Base-by-base conservation (phyloP, 1,140 invertebrate species). In the Acyrthosiphon pisum region DNA sequence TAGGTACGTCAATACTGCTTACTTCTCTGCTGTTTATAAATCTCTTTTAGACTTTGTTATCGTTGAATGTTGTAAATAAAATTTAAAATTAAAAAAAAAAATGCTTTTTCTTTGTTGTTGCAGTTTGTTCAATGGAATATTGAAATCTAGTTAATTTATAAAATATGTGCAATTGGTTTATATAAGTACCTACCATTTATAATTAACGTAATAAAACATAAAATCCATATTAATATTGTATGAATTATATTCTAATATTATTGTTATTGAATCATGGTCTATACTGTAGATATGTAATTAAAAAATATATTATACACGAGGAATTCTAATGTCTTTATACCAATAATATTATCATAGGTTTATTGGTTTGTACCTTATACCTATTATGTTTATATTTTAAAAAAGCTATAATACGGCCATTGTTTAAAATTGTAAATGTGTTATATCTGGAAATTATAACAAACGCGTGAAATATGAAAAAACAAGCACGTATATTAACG, bases 1-100 rank as follows among this genome's bases (percentile, higher is more conserved):
- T 6, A 46, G 44, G 35, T 87, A 87, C 44, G 84, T 84, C 84
- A 87, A 87, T 87, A 87, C 84, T n/a, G 14, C 30, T 46, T 87
- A 87, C 84, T 46, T 18, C 18, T 87, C 44, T 37, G 14, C 11
- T 46, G 26, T 87, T 87, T 87, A 87, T 87, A 87, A 46, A 46
- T 87, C 35, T 87, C 41, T 87, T 46, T 87, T n/a, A n/a, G 84
- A 46, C 14, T 87, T 46, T 30, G 44, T 46, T 87, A 46, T 87
- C 30, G 26, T 87, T 30, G 26, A 46, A 46, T n/a, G 18, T 46
- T 30, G 44, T 46, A 18, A 23, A 22, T 2, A 83, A n/a, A 87
- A 87, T 48, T 87, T 6, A n/a, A 87, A 48, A 48, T 87, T 46
- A 53, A 53, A 46, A 86, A 41, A 86, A 84, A 84, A 41, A 84